Percentiles rank a stretch among this genome's conserved stretches.
These are phyloP conservation scores for Cyclina sinensis DNA, from an alignment of 1,140 invertebrate species.

Conservation along the genomic window DNA sequence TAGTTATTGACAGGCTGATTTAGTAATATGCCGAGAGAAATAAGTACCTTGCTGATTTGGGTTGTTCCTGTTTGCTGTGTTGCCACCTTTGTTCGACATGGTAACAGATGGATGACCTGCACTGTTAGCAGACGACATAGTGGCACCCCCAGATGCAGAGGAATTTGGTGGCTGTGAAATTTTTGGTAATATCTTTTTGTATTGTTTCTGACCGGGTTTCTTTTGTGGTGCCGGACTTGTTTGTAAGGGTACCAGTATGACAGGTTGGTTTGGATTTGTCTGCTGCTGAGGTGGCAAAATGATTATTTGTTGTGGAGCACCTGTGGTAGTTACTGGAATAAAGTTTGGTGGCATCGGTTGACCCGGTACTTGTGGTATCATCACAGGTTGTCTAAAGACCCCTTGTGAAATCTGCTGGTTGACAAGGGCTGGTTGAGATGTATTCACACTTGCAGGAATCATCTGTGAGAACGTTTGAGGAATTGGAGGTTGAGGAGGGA, in stretches of 20 bases:
- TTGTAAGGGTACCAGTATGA: conserved; percentile 5
- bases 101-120: not conserved
- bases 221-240: not conserved
- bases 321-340: not conserved
- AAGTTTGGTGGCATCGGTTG: not conserved
- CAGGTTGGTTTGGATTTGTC: not conserved
- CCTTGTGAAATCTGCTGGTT: not conserved
- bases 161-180: conserved; percentile 12
- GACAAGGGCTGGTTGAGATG: not conserved
- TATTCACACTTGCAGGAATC: not conserved
- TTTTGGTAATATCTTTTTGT: conserved; percentile 49
- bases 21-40: too few species aligned
- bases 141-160: not conserved
- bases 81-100: not conserved
- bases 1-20: too few species aligned
- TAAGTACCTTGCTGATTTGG: conserved; percentile 18
- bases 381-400: not conserved
- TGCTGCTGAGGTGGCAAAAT: not conserved
- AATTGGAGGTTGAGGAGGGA: not conserved
- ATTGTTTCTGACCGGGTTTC: not conserved
- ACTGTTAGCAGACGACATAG: not conserved
- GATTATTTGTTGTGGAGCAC: conserved; percentile 41
- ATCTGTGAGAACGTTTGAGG: not conserved
- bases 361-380: not conserved
- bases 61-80: not conserved